These are phyloP conservation scores for Eristalinus aeneus DNA, from an alignment of 2,888 invertebrate species.

Conservation along the genomic window DNA sequence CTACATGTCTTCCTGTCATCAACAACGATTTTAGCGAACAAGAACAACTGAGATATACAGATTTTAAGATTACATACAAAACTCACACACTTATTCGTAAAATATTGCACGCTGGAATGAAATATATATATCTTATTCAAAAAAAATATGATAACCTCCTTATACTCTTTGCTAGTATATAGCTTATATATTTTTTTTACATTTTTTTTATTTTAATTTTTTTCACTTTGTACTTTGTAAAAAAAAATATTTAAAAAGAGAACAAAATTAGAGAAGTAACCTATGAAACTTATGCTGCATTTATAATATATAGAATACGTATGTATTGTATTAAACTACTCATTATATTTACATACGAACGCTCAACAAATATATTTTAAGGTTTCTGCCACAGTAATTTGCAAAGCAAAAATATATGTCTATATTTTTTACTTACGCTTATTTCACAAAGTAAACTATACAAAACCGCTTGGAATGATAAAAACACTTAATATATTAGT, in stretches of 20 bases:
- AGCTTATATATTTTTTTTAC: slow-evolving; percentile 58
- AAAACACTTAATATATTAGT: slow-evolving; percentile 66
- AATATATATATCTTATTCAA: slow-evolving; percentile 70
- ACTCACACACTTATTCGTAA: slow-evolving; percentile 73
- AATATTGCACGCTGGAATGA: slow-evolving; percentile 75
- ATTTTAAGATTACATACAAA: slow-evolving; percentile 50
- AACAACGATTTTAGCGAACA: slow-evolving; percentile 31
- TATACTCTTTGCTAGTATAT: slow-evolving; percentile 72
- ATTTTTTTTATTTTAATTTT: slow-evolving; percentile 56
- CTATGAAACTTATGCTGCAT: slow-evolving; percentile 23
- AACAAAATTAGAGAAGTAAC: slow-evolving; percentile 15
- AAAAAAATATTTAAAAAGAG: slow-evolving; percentile 24
- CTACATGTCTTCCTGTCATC: slow-evolving; percentile 12
- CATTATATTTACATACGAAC: slow-evolving; percentile 45
- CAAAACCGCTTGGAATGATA: slow-evolving; percentile 69
- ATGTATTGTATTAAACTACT: slow-evolving; percentile 45
- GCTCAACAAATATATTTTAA: slow-evolving; percentile 70
- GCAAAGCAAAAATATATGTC: slow-evolving; percentile 56
- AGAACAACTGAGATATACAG: slow-evolving; percentile 68
- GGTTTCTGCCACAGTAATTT: slow-evolving; percentile 64
- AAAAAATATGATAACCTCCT: slow-evolving; percentile 57
- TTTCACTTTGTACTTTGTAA: slow-evolving; percentile 55
- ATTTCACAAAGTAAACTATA: slow-evolving; percentile 63
- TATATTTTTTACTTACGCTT: slow-evolving; percentile 62
- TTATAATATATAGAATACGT: slow-evolving; percentile 41